These are phyloP conservation scores for Phyllotreta cruciferae DNA, from an alignment of 2,888 invertebrate genomes.

Conservation along the genomic window DNA sequence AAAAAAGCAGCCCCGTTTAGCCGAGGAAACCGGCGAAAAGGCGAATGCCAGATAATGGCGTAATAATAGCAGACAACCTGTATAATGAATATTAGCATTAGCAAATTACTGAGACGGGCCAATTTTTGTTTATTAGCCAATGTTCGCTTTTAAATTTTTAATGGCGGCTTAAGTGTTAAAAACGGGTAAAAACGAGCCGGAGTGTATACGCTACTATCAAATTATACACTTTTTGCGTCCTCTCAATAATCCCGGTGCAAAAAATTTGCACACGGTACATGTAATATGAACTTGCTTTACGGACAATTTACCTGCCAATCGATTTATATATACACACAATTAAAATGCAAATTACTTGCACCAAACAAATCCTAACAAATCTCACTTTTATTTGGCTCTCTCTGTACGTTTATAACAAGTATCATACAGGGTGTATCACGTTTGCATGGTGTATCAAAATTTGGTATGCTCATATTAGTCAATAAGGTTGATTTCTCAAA, in stretches of 20 bases:
- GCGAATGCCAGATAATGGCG: constrained; percentile 16
- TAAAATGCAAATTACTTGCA: too few relatives aligned
- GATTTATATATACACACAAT: too few relatives aligned
- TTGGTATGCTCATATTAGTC: too few relatives aligned
- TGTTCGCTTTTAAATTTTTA: constrained; percentile 35
- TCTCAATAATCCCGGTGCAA: constrained; percentile 3
- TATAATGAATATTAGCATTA: constrained; percentile 38
- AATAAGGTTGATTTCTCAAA: too few relatives aligned
- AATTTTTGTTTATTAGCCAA: constrained; percentile 42
- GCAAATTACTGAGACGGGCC: constrained; percentile 45
- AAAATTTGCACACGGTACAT: too few relatives aligned
- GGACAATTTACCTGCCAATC: too few relatives aligned
- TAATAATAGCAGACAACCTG: constrained; percentile 15
- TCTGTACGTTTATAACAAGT: not conserved
- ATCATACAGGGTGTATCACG: too few relatives aligned
- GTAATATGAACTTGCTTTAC: too few relatives aligned
- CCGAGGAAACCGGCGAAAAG: not conserved
- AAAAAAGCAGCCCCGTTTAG: not conserved
- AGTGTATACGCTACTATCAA: constrained; percentile 1
- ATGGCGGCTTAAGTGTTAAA: constrained; percentile 29
- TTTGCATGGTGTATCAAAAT: too few relatives aligned
- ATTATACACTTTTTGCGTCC: constrained; percentile 5
- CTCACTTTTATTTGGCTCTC: not conserved
- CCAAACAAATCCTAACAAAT: too few relatives aligned
- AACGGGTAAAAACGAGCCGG: constrained; percentile 10